These are phyloP conservation scores for Oceanodroma leucorhoa DNA, from an alignment of 2,797 vertebrate genomes.

Conservation along the genomic window DNA sequence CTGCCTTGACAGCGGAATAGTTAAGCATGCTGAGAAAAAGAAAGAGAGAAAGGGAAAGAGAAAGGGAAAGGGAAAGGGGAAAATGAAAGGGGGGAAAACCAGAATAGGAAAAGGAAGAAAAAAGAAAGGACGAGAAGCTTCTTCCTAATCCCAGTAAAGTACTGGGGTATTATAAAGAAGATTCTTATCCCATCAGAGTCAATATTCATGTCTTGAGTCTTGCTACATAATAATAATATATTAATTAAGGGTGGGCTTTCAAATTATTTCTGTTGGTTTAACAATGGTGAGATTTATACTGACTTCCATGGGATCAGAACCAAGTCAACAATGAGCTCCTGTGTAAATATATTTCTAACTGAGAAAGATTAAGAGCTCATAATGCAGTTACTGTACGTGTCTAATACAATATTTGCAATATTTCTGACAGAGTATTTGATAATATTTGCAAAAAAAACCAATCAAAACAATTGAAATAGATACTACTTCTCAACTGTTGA, in stretches of 20 bases:
- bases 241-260: not conserved
- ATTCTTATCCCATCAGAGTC: not conserved
- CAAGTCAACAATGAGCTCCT: not conserved
- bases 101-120: not conserved
- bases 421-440: not conserved
- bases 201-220: not conserved
- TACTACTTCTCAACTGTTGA: not conserved
- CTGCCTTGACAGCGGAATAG: conserved; percentile 17
- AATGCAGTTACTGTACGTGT: not conserved
- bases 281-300: not conserved
- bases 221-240: not conserved
- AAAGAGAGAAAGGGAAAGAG: not conserved
- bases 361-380: conserved; percentile 11
- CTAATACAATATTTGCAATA: not conserved
- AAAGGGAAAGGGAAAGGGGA: not conserved
- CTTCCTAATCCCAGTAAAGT: not conserved
- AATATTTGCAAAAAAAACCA: not conserved
- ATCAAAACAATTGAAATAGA: not conserved
- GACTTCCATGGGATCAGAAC: not conserved
- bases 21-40: conserved; percentile 31
- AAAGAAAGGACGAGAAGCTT: not conserved
- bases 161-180: not conserved
- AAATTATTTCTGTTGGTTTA: not conserved
- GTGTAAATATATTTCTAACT: not conserved
- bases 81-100: not conserved